Evolutionary conservation across 2,797 vertebrate genomes (phyloP), one percentile per base, ranked within the genome.

Genomic region (Zenarchopterus dispar): DNA sequence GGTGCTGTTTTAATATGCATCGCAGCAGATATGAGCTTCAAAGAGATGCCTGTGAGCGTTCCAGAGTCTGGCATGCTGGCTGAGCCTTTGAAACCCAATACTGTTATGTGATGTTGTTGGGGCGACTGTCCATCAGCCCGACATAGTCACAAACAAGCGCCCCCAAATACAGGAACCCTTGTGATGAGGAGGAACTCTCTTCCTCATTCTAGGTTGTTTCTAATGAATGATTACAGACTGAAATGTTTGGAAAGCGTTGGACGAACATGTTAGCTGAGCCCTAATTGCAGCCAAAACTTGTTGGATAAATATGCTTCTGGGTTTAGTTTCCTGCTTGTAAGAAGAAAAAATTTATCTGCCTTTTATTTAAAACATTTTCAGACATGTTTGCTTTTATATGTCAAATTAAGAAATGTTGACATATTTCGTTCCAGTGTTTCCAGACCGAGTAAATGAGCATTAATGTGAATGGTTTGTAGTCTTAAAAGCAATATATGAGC

Each of bases 21-120:
- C n/a, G 10, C 39, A 49, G 69, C 63, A 69, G 28, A 78, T 62
- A 55, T 63, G 62, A 70, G 64, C 84, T 90, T 92, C 87, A 93
- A 91, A 92, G 84, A 50, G 81, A 82, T 70, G 56, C 81, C 19
- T 21, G 17, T 21, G 44, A 22, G 44, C 33, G 33, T 49, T 16
- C 79, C 80, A 79, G 74, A 70, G 66, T 41, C 68, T 52, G 60
- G 75, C 78, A 52, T 82, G 78, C 76, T 69, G 47, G 67, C 74
- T 51, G 64, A 61, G 59, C 63, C 89, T 93, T 93, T 92, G 89
- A 93, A 93, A 93, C 79, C 51, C 61, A 85, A 93, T 69, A 70
- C 91, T 88, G 88, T 81, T 89, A 78, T 89, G 86, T 82, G 85
- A 85, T 88, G 90, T 89, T 87, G 90, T 86, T 81, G 75, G 75